Conservation (phyloP, 2,113 vertebrate genomes). For the Gallinago media region DNA sequence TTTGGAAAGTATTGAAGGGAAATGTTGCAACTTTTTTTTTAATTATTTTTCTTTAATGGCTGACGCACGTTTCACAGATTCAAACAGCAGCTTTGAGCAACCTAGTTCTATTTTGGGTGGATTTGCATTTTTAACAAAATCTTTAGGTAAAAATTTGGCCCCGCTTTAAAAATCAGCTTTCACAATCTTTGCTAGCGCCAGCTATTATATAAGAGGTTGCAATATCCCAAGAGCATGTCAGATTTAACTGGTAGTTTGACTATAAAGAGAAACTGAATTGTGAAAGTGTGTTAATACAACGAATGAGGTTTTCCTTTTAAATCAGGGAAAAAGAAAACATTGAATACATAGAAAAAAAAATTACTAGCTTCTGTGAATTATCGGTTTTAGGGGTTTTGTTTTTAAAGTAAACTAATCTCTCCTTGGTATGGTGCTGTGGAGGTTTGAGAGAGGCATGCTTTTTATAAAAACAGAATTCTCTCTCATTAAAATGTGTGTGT, state of each 20-base stretch:
- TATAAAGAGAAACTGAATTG: neutral
- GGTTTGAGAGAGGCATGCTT: neutral
- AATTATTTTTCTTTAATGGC: neutral
- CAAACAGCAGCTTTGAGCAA: neutral
- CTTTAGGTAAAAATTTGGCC: neutral
- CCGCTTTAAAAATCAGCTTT: neutral
- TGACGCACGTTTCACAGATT: neutral
- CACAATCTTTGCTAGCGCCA: neutral
- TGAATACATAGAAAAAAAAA: neutral
- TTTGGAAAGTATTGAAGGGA: neutral
- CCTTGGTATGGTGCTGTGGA: neutral
- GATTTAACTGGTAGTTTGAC: neutral
- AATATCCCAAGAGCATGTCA: neutral
- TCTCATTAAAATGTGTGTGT: neutral
- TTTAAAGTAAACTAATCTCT: neutral
- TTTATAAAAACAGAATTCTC: neutral
- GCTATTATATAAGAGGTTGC: neutral
- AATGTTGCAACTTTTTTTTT: neutral
- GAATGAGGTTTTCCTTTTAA: neutral
- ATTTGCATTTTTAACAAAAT: neutral
- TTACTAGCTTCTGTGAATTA: neutral
- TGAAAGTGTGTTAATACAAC: neutral
- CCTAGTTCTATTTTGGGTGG: neutral
- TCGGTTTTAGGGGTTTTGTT: neutral
- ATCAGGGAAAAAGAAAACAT: neutral